Percentiles rank a stretch among this genome's conserved stretches.
Conservation (phyloP, 2,113 vertebrate genomes). For the Archocentrus centrarchus region DNA sequence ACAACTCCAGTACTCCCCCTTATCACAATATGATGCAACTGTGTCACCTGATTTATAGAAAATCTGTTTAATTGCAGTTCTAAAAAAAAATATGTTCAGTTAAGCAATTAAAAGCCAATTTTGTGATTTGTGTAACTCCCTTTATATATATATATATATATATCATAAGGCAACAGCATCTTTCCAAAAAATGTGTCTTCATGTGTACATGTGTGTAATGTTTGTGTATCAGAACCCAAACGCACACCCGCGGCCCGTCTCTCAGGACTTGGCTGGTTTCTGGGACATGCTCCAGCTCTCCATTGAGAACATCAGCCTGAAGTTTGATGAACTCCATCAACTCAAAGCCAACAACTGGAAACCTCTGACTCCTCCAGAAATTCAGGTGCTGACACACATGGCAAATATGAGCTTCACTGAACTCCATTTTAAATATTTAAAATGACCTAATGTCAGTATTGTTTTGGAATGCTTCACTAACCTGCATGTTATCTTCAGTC, state of each 20-base stretch:
- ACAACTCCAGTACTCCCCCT: not conserved
- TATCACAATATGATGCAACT: not conserved
- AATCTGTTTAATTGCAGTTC: not conserved
- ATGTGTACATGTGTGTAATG: not conserved
- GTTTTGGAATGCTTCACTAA: slow-evolving; percentile 53
- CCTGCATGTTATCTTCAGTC: slow-evolving; percentile 56
- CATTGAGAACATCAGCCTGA: slow-evolving; percentile 99
- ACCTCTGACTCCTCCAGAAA: slow-evolving; percentile 94
- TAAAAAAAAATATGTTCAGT: not conserved
- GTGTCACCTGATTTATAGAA: not conserved
- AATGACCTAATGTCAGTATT: not conserved
- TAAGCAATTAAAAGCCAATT: not conserved
- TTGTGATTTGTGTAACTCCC: not conserved
- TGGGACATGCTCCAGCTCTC: slow-evolving; percentile 99
- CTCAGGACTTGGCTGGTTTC: slow-evolving; percentile 98
- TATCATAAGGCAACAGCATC: not conserved
- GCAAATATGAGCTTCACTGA: not conserved
- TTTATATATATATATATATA: not conserved
- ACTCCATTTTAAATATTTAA: not conserved
- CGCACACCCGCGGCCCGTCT: slow-evolving; percentile 92
- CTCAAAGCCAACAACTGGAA: slow-evolving; percentile 99
- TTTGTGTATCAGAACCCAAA: slow-evolving; percentile 88
- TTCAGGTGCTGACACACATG: slow-evolving; percentile 85
- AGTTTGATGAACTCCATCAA: slow-evolving; percentile 99
- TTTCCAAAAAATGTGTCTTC: not conserved